A percentile compares a stretch with the other conserved stretches of the same genome.
These are phyloP conservation scores for Oryzias melastigma DNA, from an alignment of 2,113 vertebrate genomes.

Conservation along the genomic window DNA sequence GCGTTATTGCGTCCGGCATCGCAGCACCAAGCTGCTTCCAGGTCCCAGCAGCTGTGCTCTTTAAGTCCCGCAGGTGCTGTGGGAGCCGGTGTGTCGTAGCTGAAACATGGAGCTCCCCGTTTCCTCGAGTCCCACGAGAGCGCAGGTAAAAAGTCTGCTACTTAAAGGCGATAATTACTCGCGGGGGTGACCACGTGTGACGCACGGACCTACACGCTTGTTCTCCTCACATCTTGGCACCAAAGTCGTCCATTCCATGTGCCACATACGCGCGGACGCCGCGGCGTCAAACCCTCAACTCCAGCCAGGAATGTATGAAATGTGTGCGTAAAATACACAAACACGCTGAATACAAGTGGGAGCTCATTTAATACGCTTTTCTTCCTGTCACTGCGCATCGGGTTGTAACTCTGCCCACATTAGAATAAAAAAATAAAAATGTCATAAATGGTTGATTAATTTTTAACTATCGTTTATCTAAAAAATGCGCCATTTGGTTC, in stretches of 20 bases:
- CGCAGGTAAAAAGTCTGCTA: conserved; percentile 26
- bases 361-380: conserved; percentile 24
- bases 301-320: conserved; percentile 1
- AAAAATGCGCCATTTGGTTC: background rate
- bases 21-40: conserved; percentile 29
- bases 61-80: conserved; percentile 43
- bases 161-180: conserved; percentile 20
- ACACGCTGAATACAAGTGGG: conserved; percentile 1
- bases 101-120: conserved; percentile 52
- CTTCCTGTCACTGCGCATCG: too few species aligned
- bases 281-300: conserved; percentile 28
- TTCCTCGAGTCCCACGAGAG: conserved; percentile 23
- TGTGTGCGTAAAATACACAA: conserved; percentile 13
- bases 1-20: conserved; percentile 80
- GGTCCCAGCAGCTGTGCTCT: conserved; percentile 15
- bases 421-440: background rate
- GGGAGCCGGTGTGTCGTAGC: conserved; percentile 42
- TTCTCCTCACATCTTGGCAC: conserved; percentile 4
- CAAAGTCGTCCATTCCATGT: conserved; percentile 41
- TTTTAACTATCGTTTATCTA: too few species aligned
- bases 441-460: too few species aligned
- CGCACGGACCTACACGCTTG: conserved; percentile 39
- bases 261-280: conserved; percentile 4
- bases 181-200: conserved; percentile 29
- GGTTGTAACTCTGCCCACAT: conserved; percentile 5